phyloP scores from a whole-genome alignment of 2,888 invertebrate genomes.

The Isotomurus palustris region DNA sequence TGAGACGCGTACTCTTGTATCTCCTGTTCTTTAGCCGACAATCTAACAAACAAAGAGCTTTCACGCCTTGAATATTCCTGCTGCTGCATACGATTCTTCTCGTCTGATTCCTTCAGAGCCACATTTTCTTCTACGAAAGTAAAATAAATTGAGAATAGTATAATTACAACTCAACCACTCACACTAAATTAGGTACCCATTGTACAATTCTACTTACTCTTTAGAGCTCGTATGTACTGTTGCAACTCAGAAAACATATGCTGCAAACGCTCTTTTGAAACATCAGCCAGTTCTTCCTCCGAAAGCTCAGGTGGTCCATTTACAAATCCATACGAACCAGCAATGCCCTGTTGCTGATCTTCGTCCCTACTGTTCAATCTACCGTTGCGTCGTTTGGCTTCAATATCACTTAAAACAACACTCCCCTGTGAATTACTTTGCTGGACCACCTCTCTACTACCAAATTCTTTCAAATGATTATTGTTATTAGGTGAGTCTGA shows the following conservation, averaged over 20 bases:
- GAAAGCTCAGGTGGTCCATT: no score
- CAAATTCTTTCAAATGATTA: no score
- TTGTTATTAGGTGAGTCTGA: no score
- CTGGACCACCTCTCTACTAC: no score
- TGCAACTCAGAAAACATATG: constrained; percentile 21
- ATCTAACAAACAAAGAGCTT: constrained; percentile 82
- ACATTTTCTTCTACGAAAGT: constrained; percentile 62
- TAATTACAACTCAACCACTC: not conserved
- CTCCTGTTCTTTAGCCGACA: constrained; percentile 94
- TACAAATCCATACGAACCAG: not conserved
- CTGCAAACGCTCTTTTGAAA: constrained; percentile 21
- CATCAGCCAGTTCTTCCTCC: constrained; percentile 24
- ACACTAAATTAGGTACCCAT: not conserved
- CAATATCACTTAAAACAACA: not conserved
- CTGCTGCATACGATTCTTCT: constrained; percentile 73
- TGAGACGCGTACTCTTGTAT: constrained; percentile 93
- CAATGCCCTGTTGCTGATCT: not conserved
- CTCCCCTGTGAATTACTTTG: no score
- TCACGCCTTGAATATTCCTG: constrained; percentile 84
- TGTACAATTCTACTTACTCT: constrained; percentile 12
- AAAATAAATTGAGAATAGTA: not conserved
- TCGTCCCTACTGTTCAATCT: not conserved
- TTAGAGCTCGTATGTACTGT: constrained; percentile 21
- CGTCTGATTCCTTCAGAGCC: constrained; percentile 70
- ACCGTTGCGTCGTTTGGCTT: no score